A percentile compares a stretch with the other conserved stretches of the same genome.
phyloP scores from a whole-genome alignment of 2,113 vertebrate genomes.

The Osmerus mordax region DNA sequence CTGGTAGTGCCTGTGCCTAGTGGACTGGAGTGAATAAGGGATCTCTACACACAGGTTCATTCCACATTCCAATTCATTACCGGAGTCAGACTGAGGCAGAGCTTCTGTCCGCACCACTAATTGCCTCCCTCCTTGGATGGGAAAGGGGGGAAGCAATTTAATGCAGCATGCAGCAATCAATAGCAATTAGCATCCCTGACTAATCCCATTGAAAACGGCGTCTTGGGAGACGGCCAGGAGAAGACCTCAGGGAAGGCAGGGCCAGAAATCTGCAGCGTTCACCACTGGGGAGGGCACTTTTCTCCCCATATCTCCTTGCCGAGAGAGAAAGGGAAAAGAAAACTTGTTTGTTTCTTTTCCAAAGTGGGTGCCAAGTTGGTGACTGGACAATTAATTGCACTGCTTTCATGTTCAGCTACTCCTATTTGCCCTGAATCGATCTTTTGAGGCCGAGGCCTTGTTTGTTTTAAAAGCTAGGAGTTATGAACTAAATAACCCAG shows the following conservation, averaged over 20 bases:
- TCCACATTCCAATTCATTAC: conserved; percentile 83
- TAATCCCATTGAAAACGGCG: conserved; percentile 87
- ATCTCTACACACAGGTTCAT: conserved; percentile 69
- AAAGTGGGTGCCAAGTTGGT: conserved; percentile 32
- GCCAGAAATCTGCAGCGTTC: conserved; percentile 29
- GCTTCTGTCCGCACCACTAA: conserved; percentile 79
- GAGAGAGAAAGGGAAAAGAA: conserved; percentile 26
- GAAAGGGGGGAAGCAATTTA: conserved; percentile 86
- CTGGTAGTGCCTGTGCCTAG: conserved; percentile 16
- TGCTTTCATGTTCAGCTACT: conserved; percentile 43
- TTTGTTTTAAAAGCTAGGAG: conserved; percentile 31
- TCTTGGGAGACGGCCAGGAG: conserved; percentile 71
- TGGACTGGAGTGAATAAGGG: conserved; percentile 52
- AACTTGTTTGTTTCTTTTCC: conserved; percentile 39
- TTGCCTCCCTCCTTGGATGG: conserved; percentile 80
- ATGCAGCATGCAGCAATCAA: conserved; percentile 90
- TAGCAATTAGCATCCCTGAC: conserved; percentile 91
- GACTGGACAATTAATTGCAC: conserved; percentile 56
- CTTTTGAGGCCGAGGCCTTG: conserved; percentile 23
- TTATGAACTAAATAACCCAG: conserved; percentile 29
- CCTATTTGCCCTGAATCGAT: conserved; percentile 28
- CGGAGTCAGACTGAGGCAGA: conserved; percentile 57
- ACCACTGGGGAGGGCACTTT: not conserved
- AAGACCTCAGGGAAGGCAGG: conserved; percentile 43
- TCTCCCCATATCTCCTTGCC: conserved; percentile 8